Conservation (phyloP, 2,888 invertebrate genomes). For the Monochamus alternatus region DNA sequence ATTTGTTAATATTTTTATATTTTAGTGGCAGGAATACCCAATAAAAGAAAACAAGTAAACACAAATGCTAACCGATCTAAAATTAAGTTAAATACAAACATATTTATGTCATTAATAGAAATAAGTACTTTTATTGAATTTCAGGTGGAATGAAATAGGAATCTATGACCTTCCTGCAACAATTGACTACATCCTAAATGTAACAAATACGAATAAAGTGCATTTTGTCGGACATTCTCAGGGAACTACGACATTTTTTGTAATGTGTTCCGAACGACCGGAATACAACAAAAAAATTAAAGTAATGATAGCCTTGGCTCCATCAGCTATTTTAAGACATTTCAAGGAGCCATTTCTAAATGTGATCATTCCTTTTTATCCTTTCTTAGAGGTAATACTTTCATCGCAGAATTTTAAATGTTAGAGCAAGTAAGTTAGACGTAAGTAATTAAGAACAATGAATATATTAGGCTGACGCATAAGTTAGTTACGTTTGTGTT, state of each 20-base stretch:
- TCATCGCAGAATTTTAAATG: not conserved
- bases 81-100: too few relatives aligned
- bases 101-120: too few relatives aligned
- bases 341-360: not conserved
- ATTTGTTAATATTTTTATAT: too few relatives aligned
- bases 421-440: too few relatives aligned
- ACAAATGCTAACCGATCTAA: too few relatives aligned
- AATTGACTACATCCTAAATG: constrained; percentile 79
- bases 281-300: constrained; percentile 79
- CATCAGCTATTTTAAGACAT: constrained; percentile 73
- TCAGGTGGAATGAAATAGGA: constrained; percentile 88
- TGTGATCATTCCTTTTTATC: not conserved
- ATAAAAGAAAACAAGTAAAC: too few relatives aligned
- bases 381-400: not conserved
- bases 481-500: too few relatives aligned
- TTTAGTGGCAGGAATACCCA: too few relatives aligned
- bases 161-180: constrained; percentile 84
- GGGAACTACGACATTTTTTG: constrained; percentile 81
- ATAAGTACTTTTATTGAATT: constrained; percentile 9
- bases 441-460: too few relatives aligned
- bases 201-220: constrained; percentile 75
- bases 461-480: too few relatives aligned
- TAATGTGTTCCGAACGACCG: constrained; percentile 77
- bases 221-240: constrained; percentile 88
- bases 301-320: constrained; percentile 78